Evolutionary conservation across 2,888 invertebrate species (phyloP).

Genomic region (Apamea anceps): DNA sequence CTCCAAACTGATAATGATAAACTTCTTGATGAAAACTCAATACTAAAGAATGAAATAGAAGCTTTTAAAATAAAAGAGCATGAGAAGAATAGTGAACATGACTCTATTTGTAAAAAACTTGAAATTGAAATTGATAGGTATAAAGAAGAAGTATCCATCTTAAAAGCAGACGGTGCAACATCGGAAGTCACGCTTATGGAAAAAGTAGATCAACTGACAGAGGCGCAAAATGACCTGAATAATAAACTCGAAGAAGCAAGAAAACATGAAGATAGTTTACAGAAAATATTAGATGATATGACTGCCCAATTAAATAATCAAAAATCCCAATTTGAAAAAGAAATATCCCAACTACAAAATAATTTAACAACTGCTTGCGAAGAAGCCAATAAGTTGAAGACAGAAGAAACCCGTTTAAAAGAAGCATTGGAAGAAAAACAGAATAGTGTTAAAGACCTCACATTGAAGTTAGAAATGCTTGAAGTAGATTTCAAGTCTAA

Average conservation of each 20-base stretch:
- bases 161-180: constrained; percentile 86
- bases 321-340: constrained; percentile 83
- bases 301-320: constrained; percentile 85
- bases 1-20: constrained; percentile 81
- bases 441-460: constrained; percentile 82
- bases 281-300: constrained; percentile 86
- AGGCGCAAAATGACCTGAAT: constrained; percentile 87
- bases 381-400: constrained; percentile 78
- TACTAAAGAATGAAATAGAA: constrained; percentile 85
- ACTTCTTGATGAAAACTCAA: constrained; percentile 84
- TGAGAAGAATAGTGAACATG: constrained; percentile 81
- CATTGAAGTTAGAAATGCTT: constrained; percentile 85
- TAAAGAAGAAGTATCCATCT: constrained; percentile 83
- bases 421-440: constrained; percentile 82
- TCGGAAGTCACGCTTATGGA: constrained; percentile 87
- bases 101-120: constrained; percentile 81
- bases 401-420: constrained; percentile 76
- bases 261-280: constrained; percentile 86
- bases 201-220: constrained; percentile 87
- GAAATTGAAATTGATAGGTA: constrained; percentile 87
- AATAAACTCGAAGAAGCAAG: constrained; percentile 87
- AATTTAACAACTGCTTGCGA: constrained; percentile 76
- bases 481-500: constrained; percentile 87
- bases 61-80: constrained; percentile 82
- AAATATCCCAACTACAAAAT: constrained; percentile 79